Evolutionary conservation across 2,888 invertebrate genomes (phyloP).

Genomic region (Eupithecia exiguata): DNA sequence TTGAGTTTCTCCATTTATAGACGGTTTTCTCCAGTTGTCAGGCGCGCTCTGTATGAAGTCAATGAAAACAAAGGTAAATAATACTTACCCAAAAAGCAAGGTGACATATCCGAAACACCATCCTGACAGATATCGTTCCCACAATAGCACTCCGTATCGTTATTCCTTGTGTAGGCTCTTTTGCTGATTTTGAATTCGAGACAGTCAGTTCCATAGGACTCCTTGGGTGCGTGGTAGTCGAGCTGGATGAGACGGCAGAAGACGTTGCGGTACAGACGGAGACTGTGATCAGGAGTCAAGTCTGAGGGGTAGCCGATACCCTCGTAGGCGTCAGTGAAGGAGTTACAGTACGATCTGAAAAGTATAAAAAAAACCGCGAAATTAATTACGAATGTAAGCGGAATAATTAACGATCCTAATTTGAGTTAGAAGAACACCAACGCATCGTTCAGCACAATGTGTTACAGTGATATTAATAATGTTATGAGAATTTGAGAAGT

Average conservation of each 20-base stretch:
- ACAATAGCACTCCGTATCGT: slow-evolving; percentile 87
- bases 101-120: slow-evolving; percentile 87
- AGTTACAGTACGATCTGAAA: slow-evolving; percentile 85
- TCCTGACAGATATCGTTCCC: slow-evolving; percentile 72
- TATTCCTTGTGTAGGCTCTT: slow-evolving; percentile 68
- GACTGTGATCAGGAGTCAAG: slow-evolving; percentile 75
- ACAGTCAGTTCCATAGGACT: not conserved
- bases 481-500: no score
- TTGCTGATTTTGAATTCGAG: not conserved
- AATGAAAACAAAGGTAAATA: not conserved
- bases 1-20: no score
- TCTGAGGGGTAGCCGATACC: slow-evolving; percentile 88
- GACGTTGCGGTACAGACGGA: slow-evolving; percentile 81
- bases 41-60: no score
- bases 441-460: not conserved
- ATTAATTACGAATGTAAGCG: not conserved
- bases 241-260: slow-evolving; percentile 1
- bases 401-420: not conserved
- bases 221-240: not conserved
- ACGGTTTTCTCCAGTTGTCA: no score
- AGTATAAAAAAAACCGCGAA: not conserved
- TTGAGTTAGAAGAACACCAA: not conserved
- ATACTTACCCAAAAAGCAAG: slow-evolving; percentile 88
- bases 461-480: no score
- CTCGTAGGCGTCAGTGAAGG: slow-evolving; percentile 87